Evolutionary conservation across 2,888 invertebrate genomes (phyloP), one percentile per base, ranked within the genome.

Genomic region (Crossocerus cetratus): DNA sequence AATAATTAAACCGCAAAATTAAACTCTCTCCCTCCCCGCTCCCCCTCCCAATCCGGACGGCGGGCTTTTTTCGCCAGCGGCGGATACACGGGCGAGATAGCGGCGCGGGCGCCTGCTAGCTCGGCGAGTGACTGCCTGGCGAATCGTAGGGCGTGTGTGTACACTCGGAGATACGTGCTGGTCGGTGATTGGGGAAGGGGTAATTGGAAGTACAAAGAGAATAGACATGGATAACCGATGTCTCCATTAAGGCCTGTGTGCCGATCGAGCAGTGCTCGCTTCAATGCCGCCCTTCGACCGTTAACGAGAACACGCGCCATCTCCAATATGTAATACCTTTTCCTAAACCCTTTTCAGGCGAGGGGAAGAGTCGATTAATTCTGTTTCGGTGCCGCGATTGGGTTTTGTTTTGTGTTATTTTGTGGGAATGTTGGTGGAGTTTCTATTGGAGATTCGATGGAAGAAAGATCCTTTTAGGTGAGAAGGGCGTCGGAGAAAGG

Each of bases 1-100:
- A 88, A 88, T 88, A 88, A 88, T 88, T 87, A 88, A 87, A 87
- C 82, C 85, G 84, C 87, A 83, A 87, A 87, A 87, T 88, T 87
- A 86, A 88, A 87, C 84, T 77, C 67, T 71, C 75, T 66, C 53
- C 54, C n/a, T 54, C 53, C 60, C 55, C 65, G 23, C n/a, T 44
- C 21, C 42, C 44, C 58, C 45, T 16, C 20, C 60, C n/a, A n/a
- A n/a, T n/a, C n/a, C n/a, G n/a, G n/a, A n/a, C 8, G 1, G 62
- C 49, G 32, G 45, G 49, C 44, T 57, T 60, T 65, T 62, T 2
- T 55, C 45, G 22, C 44, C 44, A n/a, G 16, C 49, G 14, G 20
- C 32, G 32, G 14, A 32, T 43, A 3, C 44, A 0, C 56, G 14
- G n/a, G n/a, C n/a, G n/a, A n/a, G n/a, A n/a, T n/a, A n/a, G n/a